Evolutionary conservation across 2,113 vertebrate genomes (phyloP).

Genomic region (Podarcis cretensis): DNA sequence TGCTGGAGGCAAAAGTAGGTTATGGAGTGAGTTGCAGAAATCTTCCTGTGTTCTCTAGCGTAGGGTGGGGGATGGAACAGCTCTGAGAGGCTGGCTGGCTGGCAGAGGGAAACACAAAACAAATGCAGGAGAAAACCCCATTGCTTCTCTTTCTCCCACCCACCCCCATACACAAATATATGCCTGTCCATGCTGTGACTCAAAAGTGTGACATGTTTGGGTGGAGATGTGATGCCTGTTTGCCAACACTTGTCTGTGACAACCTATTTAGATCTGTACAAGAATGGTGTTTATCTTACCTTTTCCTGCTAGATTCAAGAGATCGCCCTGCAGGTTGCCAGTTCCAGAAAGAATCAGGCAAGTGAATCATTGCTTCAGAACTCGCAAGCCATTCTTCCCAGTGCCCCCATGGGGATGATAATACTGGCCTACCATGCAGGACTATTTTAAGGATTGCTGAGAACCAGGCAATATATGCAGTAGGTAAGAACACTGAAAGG

Average conservation of each 20-base stretch:
- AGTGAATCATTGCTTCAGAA: neutral
- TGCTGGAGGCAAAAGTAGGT: constrained; percentile 36
- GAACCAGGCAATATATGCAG: neutral
- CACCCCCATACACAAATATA: neutral
- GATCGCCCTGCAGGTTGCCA: neutral
- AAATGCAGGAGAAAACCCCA: neutral
- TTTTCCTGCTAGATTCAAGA: neutral
- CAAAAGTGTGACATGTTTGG: neutral
- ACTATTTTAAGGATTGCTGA: neutral
- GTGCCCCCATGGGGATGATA: neutral
- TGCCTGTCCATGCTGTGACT: neutral
- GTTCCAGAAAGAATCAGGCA: neutral
- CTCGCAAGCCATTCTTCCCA: neutral
- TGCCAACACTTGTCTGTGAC: neutral
- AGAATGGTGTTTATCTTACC: neutral
- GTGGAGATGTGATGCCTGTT: neutral
- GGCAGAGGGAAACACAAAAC: neutral
- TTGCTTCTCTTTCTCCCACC: neutral
- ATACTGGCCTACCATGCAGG: neutral
- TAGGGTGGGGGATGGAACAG: neutral
- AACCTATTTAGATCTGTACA: neutral
- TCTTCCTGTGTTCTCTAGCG: neutral
- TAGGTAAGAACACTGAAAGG: neutral
- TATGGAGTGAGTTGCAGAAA: constrained; percentile 14
- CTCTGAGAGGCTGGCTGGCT: neutral